These are phyloP conservation scores for Leucoptera coffeella DNA, from an alignment of 2,888 invertebrate species.

Conservation along the genomic window DNA sequence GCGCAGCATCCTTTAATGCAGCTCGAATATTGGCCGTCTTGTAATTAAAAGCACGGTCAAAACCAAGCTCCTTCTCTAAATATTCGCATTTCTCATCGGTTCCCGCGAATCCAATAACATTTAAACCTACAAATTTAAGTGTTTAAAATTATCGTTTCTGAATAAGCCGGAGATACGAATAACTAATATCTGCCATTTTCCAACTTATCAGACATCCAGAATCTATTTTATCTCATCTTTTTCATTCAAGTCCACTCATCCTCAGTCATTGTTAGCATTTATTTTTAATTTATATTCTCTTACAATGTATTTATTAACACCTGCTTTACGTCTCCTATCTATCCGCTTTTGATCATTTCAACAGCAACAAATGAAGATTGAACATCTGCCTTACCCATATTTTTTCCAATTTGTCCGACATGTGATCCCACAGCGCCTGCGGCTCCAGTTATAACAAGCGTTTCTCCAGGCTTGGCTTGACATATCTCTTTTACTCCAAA, in stretches of 20 bases:
- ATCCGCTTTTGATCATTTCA: no score
- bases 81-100: conserved; percentile 66
- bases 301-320: no score
- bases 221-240: no score
- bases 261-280: no score
- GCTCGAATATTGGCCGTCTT: conserved; percentile 54
- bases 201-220: no score
- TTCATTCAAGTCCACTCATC: no score
- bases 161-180: no score
- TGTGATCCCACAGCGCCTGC: conserved; percentile 74
- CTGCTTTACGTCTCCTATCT: no score
- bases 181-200: no score
- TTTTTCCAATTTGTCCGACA: conserved; percentile 75
- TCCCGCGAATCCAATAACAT: conserved; percentile 58
- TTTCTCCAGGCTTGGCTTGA: conserved; percentile 64
- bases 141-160: no score
- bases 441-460: conserved; percentile 65
- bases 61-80: conserved; percentile 59
- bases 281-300: no score
- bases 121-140: conserved; percentile 36
- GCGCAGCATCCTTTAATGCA: conserved; percentile 58
- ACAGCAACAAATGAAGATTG: no score
- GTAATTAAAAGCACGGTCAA: conserved; percentile 69
- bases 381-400: conserved; percentile 48
- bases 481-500: conserved; percentile 69